These are phyloP conservation scores for Tetragnatha versicolor DNA, from an alignment of 1,140 invertebrate species.

Conservation along the genomic window DNA sequence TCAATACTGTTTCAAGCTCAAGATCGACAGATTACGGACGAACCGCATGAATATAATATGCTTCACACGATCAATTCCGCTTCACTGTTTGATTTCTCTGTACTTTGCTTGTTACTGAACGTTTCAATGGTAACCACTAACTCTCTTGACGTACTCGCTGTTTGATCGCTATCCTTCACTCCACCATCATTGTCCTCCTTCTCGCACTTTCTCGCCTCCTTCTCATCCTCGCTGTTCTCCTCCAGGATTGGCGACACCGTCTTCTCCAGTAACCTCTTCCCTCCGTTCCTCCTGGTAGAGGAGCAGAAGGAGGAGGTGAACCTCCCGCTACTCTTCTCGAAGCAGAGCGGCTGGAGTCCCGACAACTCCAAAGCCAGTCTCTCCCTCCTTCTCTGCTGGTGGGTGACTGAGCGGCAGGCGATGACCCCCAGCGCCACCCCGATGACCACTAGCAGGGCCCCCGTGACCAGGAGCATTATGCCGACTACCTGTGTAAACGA, in stretches of 20 bases:
- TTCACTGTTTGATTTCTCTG: no score
- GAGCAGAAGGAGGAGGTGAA: not conserved
- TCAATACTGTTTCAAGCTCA: no score
- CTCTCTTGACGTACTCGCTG: no score
- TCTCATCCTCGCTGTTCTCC: constrained; percentile 32
- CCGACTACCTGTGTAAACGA: constrained; percentile 38
- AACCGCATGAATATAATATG: no score
- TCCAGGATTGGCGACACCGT: constrained; percentile 23
- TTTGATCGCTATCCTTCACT: not conserved
- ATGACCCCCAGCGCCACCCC: constrained; percentile 21
- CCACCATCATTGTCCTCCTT: not conserved
- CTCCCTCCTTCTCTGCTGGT: not conserved
- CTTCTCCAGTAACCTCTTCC: constrained; percentile 5
- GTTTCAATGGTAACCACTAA: no score
- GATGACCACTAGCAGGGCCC: constrained; percentile 24
- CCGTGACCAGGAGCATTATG: constrained; percentile 28
- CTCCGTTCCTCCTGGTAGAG: not conserved
- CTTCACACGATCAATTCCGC: no score
- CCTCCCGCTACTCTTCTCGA: not conserved
- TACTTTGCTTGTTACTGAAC: no score
- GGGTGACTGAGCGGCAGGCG: constrained; percentile 31
- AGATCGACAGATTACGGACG: no score
- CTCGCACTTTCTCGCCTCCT: not conserved
- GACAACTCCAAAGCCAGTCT: not conserved
- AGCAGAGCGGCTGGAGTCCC: not conserved